Conservation (phyloP, 2,888 invertebrate genomes). For the Eledone cirrhosa region DNA sequence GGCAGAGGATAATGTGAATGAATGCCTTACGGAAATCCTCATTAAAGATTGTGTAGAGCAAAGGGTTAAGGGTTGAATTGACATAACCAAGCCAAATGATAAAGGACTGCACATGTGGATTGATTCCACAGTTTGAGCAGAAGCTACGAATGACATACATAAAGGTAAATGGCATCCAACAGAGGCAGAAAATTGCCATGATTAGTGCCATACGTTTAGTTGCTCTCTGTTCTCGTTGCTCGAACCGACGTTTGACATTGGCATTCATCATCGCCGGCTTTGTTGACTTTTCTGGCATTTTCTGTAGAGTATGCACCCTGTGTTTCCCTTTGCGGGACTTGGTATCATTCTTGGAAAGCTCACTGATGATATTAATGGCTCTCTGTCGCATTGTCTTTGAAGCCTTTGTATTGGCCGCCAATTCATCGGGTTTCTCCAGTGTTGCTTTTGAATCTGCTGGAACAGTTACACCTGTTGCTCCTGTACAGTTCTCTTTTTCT, state of each 20-base stretch:
- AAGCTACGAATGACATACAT: conserved; percentile 64
- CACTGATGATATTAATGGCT: conserved; percentile 15
- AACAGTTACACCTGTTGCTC: too few relatives aligned
- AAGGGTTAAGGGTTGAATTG: conserved; percentile 65
- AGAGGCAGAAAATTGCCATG: conserved; percentile 65
- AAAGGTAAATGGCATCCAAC: conserved; percentile 67
- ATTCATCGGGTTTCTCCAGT: neutral
- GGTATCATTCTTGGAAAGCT: conserved; percentile 4
- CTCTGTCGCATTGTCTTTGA: conserved; percentile 12
- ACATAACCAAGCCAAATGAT: conserved; percentile 67
- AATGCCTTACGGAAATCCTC: conserved; percentile 65
- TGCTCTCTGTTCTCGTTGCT: conserved; percentile 63
- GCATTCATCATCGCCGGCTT: conserved; percentile 32
- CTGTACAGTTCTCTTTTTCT: neutral
- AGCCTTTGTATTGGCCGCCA: neutral
- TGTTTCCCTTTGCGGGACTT: conserved; percentile 21
- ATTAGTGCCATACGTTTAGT: conserved; percentile 67
- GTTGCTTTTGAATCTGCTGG: neutral
- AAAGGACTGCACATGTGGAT: conserved; percentile 58
- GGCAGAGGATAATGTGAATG: conserved; percentile 36
- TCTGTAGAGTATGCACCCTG: conserved; percentile 18
- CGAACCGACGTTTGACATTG: conserved; percentile 56
- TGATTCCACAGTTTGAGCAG: conserved; percentile 53
- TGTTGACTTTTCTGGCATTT: conserved; percentile 9
- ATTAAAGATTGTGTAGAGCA: conserved; percentile 66